A percentile compares a stretch with the other conserved stretches of the same genome.
phyloP scores from a whole-genome alignment of 2,113 vertebrate species.

The Mus spicilegus region DNA sequence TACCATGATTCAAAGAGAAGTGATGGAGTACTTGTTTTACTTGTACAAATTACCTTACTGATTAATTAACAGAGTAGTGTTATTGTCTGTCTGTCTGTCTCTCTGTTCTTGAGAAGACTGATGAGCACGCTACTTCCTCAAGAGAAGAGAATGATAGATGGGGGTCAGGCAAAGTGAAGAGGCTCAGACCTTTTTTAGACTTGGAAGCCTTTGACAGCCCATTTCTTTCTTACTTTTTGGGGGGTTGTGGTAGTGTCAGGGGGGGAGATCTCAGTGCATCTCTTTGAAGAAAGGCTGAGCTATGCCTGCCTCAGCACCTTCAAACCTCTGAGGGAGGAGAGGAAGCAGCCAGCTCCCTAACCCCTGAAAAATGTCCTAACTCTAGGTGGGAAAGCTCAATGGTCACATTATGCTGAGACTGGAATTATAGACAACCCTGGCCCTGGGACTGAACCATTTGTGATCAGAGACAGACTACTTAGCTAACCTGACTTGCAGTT shows the following conservation, averaged over 20 bases:
- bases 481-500: slow-evolving; percentile 17
- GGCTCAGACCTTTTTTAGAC: background rate
- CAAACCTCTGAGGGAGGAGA: background rate
- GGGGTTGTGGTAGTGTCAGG: too few relatives aligned
- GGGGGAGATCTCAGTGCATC: background rate
- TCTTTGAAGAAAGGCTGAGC: background rate
- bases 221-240: slow-evolving; percentile 8
- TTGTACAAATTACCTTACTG: background rate
- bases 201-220: background rate
- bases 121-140: background rate
- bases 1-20: background rate
- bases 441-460: background rate
- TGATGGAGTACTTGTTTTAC: background rate
- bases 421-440: background rate
- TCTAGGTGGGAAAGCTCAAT: background rate
- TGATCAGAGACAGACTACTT: background rate
- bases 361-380: background rate
- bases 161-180: background rate
- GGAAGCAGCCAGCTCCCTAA: background rate
- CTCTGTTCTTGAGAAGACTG: background rate
- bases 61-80: background rate
- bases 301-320: background rate
- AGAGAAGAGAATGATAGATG: background rate
- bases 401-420: background rate
- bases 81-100: background rate